Conservation (phyloP, 2,113 vertebrate genomes). For the Hylia prasina region DNA sequence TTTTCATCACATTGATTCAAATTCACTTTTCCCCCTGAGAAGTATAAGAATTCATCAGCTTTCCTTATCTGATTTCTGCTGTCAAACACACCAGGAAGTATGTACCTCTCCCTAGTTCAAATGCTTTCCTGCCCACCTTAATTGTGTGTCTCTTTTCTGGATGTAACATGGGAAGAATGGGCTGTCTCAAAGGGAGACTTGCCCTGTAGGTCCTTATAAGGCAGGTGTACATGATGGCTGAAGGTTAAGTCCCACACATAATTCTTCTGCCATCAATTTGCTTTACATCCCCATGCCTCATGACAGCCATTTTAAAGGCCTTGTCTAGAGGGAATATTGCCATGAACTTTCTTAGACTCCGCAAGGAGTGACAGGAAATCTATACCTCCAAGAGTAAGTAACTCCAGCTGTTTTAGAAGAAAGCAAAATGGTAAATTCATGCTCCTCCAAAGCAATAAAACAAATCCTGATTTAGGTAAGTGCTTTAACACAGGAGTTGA, state of each 20-base stretch:
- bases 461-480: background rate
- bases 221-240: background rate
- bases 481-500: background rate
- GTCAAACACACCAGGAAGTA: slow-evolving; percentile 68
- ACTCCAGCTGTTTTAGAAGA: background rate
- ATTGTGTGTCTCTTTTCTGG: slow-evolving; percentile 57
- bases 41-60: slow-evolving; percentile 64
- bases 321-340: background rate
- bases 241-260: background rate
- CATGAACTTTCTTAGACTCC: background rate
- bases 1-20: slow-evolving; percentile 69
- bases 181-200: slow-evolving; percentile 35
- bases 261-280: background rate
- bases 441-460: background rate
- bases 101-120: slow-evolving; percentile 63
- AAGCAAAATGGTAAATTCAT: background rate
- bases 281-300: background rate
- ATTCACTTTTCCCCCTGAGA: slow-evolving; percentile 64
- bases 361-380: background rate
- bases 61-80: slow-evolving; percentile 65
- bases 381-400: background rate
- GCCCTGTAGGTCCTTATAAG: background rate
- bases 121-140: slow-evolving; percentile 63
- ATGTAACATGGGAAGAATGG: slow-evolving; percentile 26
- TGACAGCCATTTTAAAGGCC: slow-evolving; percentile 4